Percentiles rank a stretch among this genome's conserved stretches.
phyloP scores from a whole-genome alignment of 2,888 invertebrate species.

The Callinectes sapidus region DNA sequence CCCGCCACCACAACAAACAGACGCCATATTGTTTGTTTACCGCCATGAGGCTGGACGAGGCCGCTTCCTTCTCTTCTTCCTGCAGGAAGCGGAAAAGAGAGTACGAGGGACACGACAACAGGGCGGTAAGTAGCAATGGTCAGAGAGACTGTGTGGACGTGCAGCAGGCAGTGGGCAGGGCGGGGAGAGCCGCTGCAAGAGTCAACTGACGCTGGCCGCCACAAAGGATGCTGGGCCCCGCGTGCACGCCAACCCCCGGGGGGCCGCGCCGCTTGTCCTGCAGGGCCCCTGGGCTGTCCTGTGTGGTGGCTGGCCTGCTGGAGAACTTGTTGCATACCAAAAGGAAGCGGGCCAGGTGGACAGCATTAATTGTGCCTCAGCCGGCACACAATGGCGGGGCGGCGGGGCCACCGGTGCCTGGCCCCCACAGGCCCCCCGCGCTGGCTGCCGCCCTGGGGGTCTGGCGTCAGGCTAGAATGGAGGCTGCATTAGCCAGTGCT shows the following conservation, averaged over 20 bases:
- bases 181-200: background rate
- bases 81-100: slow-evolving; percentile 38
- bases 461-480: background rate
- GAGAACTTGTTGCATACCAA: background rate
- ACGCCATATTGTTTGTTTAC: slow-evolving; percentile 22
- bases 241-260: background rate
- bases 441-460: background rate
- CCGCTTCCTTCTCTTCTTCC: slow-evolving; percentile 27
- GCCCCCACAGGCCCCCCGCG: background rate
- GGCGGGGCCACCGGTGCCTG: background rate
- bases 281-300: background rate
- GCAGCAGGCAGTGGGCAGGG: background rate
- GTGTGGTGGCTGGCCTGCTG: background rate
- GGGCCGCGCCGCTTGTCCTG: background rate
- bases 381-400: background rate
- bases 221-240: background rate
- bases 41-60: slow-evolving; percentile 35
- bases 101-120: slow-evolving; percentile 6
- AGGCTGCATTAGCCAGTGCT: background rate
- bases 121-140: background rate
- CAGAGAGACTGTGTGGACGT: background rate
- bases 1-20: too few relatives aligned
- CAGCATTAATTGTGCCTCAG: background rate
- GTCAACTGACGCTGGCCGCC: background rate
- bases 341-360: background rate